A percentile compares a stretch with the other conserved stretches of the same genome.
Conservation (phyloP, 1,140 invertebrate genomes). For the Drosophila teissieri region DNA sequence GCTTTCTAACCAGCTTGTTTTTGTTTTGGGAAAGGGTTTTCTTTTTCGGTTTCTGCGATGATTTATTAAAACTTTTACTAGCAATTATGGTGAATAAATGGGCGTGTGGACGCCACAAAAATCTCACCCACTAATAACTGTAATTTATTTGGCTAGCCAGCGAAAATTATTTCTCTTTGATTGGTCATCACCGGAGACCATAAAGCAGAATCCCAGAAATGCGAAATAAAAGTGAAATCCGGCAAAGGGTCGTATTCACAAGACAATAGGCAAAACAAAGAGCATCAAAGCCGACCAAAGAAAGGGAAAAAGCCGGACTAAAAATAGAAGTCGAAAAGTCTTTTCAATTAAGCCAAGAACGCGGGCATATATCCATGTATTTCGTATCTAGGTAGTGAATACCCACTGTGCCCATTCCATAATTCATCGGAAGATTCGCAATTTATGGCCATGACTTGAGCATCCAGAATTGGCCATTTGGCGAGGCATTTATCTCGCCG, state of each 20-base stretch:
- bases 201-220: conserved; percentile 39
- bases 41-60: conserved; percentile 56
- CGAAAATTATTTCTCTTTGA: conserved; percentile 52
- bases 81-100: conserved; percentile 53
- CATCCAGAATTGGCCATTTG: conserved; percentile 50
- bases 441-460: conserved; percentile 76
- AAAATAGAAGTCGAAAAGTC: conserved; percentile 25
- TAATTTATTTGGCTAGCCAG: conserved; percentile 58
- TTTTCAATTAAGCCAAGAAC: conserved; percentile 47
- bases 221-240: conserved; percentile 55
- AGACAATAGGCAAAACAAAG: conserved; percentile 40
- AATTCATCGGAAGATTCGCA: conserved; percentile 48
- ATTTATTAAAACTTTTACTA: conserved; percentile 79
- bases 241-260: conserved; percentile 17
- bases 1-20: conserved; percentile 64
- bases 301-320: conserved; percentile 39
- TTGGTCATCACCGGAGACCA: conserved; percentile 26
- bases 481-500: conserved; percentile 53
- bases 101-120: conserved; percentile 17
- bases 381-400: conserved; percentile 40
- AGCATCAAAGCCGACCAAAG: conserved; percentile 18
- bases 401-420: conserved; percentile 55
- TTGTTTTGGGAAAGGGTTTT: conserved; percentile 71
- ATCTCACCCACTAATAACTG: conserved; percentile 60
- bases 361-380: conserved; percentile 30